Base-by-base conservation (phyloP, 2,888 invertebrate species). In the Torymus aiolomorphi region DNA sequence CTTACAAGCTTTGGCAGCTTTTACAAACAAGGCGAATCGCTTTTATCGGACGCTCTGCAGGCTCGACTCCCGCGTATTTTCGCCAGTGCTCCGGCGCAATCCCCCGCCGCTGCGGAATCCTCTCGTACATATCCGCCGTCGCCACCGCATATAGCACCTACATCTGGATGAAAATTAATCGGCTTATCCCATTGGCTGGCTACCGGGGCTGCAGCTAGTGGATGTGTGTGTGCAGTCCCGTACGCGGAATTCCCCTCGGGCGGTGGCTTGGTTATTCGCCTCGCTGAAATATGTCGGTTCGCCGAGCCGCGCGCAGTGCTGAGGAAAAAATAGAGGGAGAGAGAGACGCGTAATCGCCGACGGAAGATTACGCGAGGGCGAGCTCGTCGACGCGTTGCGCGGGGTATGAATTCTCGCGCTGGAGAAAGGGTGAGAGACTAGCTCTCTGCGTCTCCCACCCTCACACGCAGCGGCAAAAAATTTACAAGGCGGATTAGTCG, bases 131-230 rank as follows among this genome's bases (percentile, higher is more conserved):
- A 63, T 75, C 59, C 20, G 14, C 0, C 31, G 31, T 8, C 31
- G 11, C 54, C 13, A 52, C 31, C 20, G 49, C 31, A 66, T 16
- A 5, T 31, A 59, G 51, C 18, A 52, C 12, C 62, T 62, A 42
- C 59, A 81, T 83, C 76, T 80, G 80, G 80, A 77, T 82, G 81
- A 82, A 83, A 84, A 84, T 84, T 85, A 85, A 86, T 85, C 84
- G 81, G 81, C 80, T 84, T 85, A 85, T 83, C 80, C 66, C 69
- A 81, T 83, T 83, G 82, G 78, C 76, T 52, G 31, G 11, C 18
- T 71, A 5, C 14, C 31, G 31, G 2, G 5, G 3, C 31, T 31
- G 31, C 31, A 31, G 31, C 31, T 31, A 31, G 20, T 20, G 20
- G 20, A 2, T 20, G 31, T 31, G 31, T 31, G 31, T 31, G 31